Evolutionary conservation across 1,140 invertebrate species (phyloP).

Genomic region (Sesamia nonagrioides): DNA sequence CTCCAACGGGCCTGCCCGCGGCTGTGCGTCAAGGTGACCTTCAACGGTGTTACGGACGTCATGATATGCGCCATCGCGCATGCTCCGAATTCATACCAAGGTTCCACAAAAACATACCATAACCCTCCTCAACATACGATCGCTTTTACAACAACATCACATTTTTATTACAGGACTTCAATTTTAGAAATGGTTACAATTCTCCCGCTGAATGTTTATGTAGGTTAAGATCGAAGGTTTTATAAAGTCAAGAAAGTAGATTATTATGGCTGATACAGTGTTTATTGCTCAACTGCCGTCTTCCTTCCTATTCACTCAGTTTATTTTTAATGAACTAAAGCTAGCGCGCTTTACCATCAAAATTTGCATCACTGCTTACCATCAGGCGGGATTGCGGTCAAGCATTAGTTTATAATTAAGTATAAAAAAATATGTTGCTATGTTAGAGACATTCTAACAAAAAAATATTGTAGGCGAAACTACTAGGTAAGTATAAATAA

Average conservation of each 20-base stretch:
- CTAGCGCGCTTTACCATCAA: too few species aligned
- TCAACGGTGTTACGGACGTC: slow-evolving; percentile 74
- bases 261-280: neutral
- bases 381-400: too few species aligned
- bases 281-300: neutral
- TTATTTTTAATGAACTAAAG: too few species aligned
- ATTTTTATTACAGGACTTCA: slow-evolving; percentile 9
- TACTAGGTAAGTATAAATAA: too few species aligned
- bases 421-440: slow-evolving; percentile 2
- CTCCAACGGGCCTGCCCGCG: slow-evolving; percentile 46
- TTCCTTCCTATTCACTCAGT: too few species aligned
- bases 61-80: slow-evolving; percentile 67
- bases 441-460: too few species aligned
- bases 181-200: neutral
- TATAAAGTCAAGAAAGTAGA: slow-evolving; percentile 22
- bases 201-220: neutral
- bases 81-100: slow-evolving; percentile 61
- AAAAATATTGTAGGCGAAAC: too few species aligned
- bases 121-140: neutral
- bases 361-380: too few species aligned
- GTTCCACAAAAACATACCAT: slow-evolving; percentile 10
- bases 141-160: neutral
- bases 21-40: slow-evolving; percentile 76
- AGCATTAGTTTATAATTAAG: too few species aligned
- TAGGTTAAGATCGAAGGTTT: neutral